These are phyloP conservation scores for Cinara cedri DNA, from an alignment of 2,888 invertebrate species.

Conservation along the genomic window DNA sequence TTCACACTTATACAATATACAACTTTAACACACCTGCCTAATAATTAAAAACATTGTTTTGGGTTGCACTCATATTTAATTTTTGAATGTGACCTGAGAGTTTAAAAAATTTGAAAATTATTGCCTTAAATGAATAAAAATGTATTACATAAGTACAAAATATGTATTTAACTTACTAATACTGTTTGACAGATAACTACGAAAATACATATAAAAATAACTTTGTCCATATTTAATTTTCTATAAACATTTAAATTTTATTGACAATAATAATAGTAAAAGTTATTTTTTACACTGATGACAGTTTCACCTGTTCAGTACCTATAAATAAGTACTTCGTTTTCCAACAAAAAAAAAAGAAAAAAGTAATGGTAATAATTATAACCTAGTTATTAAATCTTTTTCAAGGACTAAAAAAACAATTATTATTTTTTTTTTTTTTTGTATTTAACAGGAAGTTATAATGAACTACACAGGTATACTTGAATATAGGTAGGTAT, in stretches of 20 bases:
- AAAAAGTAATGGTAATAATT: not conserved
- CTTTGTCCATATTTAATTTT: conserved; percentile 34
- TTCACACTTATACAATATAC: too few species aligned
- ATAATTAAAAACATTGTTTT: too few species aligned
- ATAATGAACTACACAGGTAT: conserved; percentile 5
- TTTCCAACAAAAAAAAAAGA: not conserved
- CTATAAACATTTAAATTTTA: not conserved
- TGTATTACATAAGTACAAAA: not conserved
- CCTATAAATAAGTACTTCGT: conserved; percentile 1
- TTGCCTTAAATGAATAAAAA: too few species aligned
- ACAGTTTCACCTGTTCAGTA: not conserved
- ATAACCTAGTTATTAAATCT: conserved; percentile 20
- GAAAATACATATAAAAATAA: conserved; percentile 22
- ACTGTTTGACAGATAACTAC: conserved; percentile 31
- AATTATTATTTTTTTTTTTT: conserved; percentile 29
- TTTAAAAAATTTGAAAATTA: too few species aligned
- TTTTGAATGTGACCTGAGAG: too few species aligned
- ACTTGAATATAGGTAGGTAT: too few species aligned
- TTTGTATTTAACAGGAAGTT: conserved; percentile 6
- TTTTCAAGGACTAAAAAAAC: not conserved
- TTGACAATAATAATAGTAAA: not conserved
- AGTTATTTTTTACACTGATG: not conserved
- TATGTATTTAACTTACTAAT: conserved; percentile 20
- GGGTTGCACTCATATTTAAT: too few species aligned
- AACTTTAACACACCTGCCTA: too few species aligned